Conservation (phyloP, 2,113 vertebrate genomes). For the Oxygymnocypris stewartii region DNA sequence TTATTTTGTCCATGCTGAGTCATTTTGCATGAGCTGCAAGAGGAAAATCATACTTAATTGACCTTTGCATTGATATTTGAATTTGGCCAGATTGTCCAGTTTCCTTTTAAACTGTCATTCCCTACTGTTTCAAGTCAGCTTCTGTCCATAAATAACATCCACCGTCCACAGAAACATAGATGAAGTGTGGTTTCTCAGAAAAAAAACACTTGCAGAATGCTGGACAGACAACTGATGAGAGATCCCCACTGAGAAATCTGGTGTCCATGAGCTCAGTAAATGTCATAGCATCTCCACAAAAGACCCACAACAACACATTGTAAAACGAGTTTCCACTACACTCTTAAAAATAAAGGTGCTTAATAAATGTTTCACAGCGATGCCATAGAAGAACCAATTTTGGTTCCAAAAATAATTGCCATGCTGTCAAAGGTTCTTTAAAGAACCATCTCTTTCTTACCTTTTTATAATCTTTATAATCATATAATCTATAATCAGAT, state of each 20-base stretch:
- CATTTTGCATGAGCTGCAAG: constrained; percentile 54
- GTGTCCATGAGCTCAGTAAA: not conserved
- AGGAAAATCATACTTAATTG: constrained; percentile 65
- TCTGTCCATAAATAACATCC: constrained; percentile 55
- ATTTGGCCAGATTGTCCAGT: constrained; percentile 57
- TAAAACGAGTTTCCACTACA: too few relatives aligned
- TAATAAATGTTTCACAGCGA: too few relatives aligned
- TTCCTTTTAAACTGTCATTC: constrained; percentile 52
- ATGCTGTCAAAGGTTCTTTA: too few relatives aligned
- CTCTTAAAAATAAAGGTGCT: too few relatives aligned
- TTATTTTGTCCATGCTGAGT: constrained; percentile 58
- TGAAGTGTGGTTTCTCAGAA: not conserved
- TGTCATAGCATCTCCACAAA: not conserved
- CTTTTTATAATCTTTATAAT: too few relatives aligned
- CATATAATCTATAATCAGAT: too few relatives aligned
- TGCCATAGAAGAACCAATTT: too few relatives aligned
- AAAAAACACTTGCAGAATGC: not conserved
- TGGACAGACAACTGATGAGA: not conserved
- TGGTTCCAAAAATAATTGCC: too few relatives aligned
- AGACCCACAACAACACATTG: not conserved
- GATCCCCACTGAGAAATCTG: not conserved
- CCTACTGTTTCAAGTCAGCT: constrained; percentile 56
- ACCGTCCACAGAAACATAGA: constrained; percentile 33
- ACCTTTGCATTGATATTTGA: constrained; percentile 73
- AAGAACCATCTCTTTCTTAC: too few relatives aligned